These are phyloP conservation scores for Matsumurasca onukii DNA, from an alignment of 1,140 invertebrate genomes.

Conservation along the genomic window DNA sequence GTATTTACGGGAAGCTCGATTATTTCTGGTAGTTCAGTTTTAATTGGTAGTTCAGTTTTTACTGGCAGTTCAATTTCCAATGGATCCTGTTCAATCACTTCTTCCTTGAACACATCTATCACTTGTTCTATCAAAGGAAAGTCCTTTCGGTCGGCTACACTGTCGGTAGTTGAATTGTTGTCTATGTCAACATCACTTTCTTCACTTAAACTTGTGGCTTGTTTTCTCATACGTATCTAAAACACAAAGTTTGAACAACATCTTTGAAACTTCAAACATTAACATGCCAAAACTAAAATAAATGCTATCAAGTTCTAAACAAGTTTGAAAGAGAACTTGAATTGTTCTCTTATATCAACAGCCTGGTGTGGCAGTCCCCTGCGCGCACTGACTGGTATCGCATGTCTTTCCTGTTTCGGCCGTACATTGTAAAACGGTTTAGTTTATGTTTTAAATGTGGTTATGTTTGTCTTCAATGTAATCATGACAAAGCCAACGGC, in stretches of 20 bases:
- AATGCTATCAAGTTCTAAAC: not conserved
- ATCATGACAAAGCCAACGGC: too few species aligned
- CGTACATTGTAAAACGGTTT: too few species aligned
- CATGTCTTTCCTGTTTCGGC: too few species aligned
- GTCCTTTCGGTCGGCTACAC: too few species aligned
- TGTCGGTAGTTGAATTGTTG: conserved; percentile 68
- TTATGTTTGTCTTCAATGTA: too few species aligned
- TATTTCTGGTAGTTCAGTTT: conserved; percentile 50
- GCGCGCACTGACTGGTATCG: too few species aligned
- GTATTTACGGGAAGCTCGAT: conserved; percentile 46
- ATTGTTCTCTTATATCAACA: not conserved
- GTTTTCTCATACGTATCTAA: conserved; percentile 29
- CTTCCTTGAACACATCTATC: too few species aligned
- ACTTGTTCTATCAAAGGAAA: too few species aligned
- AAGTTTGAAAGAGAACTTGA: not conserved
- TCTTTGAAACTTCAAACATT: not conserved
- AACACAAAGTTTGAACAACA: not conserved
- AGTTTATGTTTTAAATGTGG: too few species aligned
- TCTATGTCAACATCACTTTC: conserved; percentile 48
- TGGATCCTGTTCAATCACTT: too few species aligned
- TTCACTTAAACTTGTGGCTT: conserved; percentile 45
- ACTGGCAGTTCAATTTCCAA: too few species aligned
- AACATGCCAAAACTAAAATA: not conserved
- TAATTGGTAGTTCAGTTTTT: too few species aligned
- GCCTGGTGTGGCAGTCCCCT: not conserved